phyloP scores from a whole-genome alignment of 2,797 vertebrate species.

The Hozukius guyotensis region DNA sequence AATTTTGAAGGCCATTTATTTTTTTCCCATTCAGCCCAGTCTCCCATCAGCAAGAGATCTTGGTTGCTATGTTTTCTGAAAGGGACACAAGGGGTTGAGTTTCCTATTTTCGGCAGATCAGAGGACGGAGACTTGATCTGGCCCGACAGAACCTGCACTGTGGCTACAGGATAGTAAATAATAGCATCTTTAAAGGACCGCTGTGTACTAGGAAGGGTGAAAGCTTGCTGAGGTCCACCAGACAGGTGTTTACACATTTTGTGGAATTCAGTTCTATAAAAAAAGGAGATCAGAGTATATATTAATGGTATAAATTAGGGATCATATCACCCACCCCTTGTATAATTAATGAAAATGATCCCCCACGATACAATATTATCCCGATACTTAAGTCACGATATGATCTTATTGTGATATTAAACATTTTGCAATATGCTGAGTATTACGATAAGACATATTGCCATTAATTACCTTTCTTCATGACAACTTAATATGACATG shows the following conservation, averaged over 20 bases:
- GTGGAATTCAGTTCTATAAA: background rate
- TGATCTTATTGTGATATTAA: no score
- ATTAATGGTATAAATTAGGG: background rate
- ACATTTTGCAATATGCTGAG: no score
- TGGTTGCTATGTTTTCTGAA: background rate
- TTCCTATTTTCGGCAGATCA: background rate
- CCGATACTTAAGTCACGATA: no score
- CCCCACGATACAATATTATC: accelerated
- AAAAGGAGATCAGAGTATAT: background rate
- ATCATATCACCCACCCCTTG: background rate
- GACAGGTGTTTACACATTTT: background rate
- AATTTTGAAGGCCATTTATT: conserved; percentile 51
- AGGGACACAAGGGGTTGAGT: background rate
- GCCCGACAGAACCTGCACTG: background rate
- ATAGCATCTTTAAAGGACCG: background rate
- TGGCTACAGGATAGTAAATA: background rate
- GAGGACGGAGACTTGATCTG: background rate
- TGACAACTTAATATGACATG: no score
- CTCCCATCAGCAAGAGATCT: background rate
- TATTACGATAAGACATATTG: no score
- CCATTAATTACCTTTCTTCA: no score
- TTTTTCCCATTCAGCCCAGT: background rate
- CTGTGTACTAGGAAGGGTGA: background rate
- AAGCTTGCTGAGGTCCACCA: background rate
- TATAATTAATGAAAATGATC: background rate